Percentiles rank a stretch among this genome's conserved stretches.
Conservation (phyloP, 1,140 invertebrate genomes). For the Caenorhabditis tropicalis region DNA sequence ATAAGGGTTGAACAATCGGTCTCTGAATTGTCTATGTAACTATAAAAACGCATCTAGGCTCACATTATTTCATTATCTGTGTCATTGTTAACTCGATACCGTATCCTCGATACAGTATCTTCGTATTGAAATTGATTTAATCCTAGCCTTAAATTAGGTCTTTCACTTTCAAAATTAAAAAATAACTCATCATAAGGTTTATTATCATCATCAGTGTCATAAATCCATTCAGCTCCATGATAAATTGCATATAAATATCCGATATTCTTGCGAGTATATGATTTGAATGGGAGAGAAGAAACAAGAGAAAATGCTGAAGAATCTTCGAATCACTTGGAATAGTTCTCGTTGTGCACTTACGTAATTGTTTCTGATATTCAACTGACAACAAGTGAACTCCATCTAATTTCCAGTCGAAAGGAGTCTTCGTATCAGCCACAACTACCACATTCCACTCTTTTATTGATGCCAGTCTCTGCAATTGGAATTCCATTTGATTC, state of each 20-base stretch:
- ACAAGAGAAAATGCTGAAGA: background rate
- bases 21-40: background rate
- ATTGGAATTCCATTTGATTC: too few species aligned
- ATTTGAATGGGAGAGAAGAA: slow-evolving; percentile 57
- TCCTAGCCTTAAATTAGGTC: too few species aligned
- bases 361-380: slow-evolving; percentile 55
- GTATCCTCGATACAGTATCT: background rate
- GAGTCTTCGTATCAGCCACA: slow-evolving; percentile 69
- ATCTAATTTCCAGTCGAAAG: slow-evolving; percentile 59
- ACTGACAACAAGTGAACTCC: slow-evolving; percentile 57
- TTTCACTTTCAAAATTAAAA: too few species aligned
- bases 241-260: slow-evolving; percentile 65
- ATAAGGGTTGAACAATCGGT: slow-evolving; percentile 69
- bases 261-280: slow-evolving; percentile 62
- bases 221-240: slow-evolving; percentile 70
- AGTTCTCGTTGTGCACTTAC: too few species aligned
- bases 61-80: background rate
- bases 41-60: background rate
- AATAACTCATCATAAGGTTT: slow-evolving; percentile 59
- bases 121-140: slow-evolving; percentile 44
- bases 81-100: slow-evolving; percentile 23
- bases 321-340: too few species aligned
- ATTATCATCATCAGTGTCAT: slow-evolving; percentile 73
- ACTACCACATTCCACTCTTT: slow-evolving; percentile 65
- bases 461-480: slow-evolving; percentile 56